Evolutionary conservation across 2,888 invertebrate genomes (phyloP).

Genomic region (Argyresthia goedartella): DNA sequence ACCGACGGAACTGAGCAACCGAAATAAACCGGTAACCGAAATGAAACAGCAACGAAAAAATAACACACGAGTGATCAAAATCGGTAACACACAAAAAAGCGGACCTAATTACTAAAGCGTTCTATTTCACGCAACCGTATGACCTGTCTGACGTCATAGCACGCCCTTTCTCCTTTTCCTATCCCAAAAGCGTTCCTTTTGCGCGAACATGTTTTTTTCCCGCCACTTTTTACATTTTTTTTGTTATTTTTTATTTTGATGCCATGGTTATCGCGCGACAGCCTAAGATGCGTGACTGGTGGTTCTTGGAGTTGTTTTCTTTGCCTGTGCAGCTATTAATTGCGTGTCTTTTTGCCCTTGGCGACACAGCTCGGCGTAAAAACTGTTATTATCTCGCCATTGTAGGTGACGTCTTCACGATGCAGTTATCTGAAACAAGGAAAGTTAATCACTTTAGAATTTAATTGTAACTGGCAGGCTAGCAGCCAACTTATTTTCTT

Average conservation of each 20-base stretch:
- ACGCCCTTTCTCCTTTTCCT: conserved; percentile 41
- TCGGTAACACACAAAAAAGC: conserved; percentile 57
- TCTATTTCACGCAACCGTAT: conserved; percentile 43
- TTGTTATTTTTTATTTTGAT: background rate
- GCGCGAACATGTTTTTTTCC: conserved; percentile 41
- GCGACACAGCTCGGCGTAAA: conserved; percentile 7
- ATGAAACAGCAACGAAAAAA: conserved; percentile 12
- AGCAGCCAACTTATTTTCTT: too few relatives aligned
- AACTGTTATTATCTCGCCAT: conserved; percentile 30
- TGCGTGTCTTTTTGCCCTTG: conserved; percentile 17
- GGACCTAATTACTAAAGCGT: conserved; percentile 2
- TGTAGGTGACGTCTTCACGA: conserved; percentile 18
- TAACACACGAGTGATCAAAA: conserved; percentile 13
- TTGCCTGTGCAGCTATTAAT: conserved; percentile 7
- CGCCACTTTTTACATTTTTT: background rate
- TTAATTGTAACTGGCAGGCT: background rate
- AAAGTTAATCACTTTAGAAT: conserved; percentile 16
- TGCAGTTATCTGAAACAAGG: conserved; percentile 40
- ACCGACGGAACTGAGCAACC: conserved; percentile 12
- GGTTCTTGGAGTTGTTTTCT: background rate
- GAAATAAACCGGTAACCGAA: conserved; percentile 5
- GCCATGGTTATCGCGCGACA: background rate
- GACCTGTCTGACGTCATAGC: conserved; percentile 46
- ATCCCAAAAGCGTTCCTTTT: conserved; percentile 53
- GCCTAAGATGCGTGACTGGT: background rate